Evolutionary conservation across 2,888 invertebrate genomes (phyloP), one percentile per base, ranked within the genome.

Genomic region (Dryomyza anilis): DNA sequence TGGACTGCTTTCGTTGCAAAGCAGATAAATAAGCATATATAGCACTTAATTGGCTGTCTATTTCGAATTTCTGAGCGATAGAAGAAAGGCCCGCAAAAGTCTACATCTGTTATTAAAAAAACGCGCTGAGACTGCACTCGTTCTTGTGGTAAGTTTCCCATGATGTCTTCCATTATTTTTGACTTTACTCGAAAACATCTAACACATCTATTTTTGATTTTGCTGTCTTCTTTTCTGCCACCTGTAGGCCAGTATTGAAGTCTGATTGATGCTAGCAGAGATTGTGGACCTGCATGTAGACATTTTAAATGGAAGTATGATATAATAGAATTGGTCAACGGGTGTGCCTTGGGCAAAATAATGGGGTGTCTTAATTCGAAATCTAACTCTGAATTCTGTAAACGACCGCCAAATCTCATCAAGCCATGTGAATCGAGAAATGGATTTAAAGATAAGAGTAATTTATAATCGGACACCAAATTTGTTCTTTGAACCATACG

Each of bases 191-290:
- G 65, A 64, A 67, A 65, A 27, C 60, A 67, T 36, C 64, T 60
- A 16, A 63, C 30, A 16, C 64, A 65, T 64, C 64, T 69, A 45
- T 61, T 65, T 60, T 39, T 21, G 4, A 48, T 21, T 19, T 23
- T 19, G 16, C 61, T 39, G 25, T 29, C 27, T 10, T 25, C 16
- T 29, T 43, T 62, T n/a, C 29, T 45, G n/a, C 62, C 43, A 5
- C 62, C 45, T 10, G 14, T 62, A 7, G 69, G 71, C 71, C 68
- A 71, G 53, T 69, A 70, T 14, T 67, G 70, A 3, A 58, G 56
- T 3, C 70, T 50, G 36, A 68, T 68, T 2, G 52, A 66, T 30
- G 69, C 69, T 3, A 71, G 43, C 14, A 69, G 19, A 0, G 53
- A 46, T 30, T 66, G 70, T 12, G 69, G 66, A 8, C 69, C 68